Evolutionary conservation across 2,113 vertebrate species (phyloP), one percentile per base, ranked within the genome.

Genomic region (Salvelinus sp.): DNA sequence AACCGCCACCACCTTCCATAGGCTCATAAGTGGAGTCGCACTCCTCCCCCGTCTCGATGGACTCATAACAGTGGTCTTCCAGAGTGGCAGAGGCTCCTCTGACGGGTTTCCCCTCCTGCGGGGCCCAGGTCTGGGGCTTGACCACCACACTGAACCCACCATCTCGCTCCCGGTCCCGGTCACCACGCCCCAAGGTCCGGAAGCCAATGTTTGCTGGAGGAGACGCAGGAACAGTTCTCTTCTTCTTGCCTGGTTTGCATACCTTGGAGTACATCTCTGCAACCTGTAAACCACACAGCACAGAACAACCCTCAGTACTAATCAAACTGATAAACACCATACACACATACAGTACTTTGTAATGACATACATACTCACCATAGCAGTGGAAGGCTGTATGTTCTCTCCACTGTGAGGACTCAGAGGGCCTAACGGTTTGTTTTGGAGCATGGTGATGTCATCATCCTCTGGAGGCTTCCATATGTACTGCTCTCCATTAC

Each of bases 381-480:
- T 90, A 64, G 92, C 92, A 81, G 91, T 89, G 81, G 91, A 90
- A 23, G 91, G 89, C 44, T 91, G 92, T 75, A 91, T 89, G 70
- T 86, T 91, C 82, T 94, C 93, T 83, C 87, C 75, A 13, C 86
- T 87, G 79, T 93, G 90, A 79, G 91, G 86, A 38, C 73, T 85
- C 72, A 91, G 44, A 0, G 91, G 87, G 69, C 72, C 92, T 73
- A 90, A 83, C 47, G 86, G 87, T 85, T 93, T 94, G 72, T 90
- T 91, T 60, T 92, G 93, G 81, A 92, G 91, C 87, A 91, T 77
- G 76, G 88, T 74, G 86, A 92, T 71, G 54, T 94, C 93, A 23
- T 93, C 93, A 0, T 94, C 93, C 83, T 94, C 93, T 0, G 93
- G 93, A 85, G 93, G 93, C 85, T 94, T 94, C 93, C 93, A 94